Evolutionary conservation across 2,113 vertebrate genomes (phyloP).

Genomic region (Camelus bactrianus): DNA sequence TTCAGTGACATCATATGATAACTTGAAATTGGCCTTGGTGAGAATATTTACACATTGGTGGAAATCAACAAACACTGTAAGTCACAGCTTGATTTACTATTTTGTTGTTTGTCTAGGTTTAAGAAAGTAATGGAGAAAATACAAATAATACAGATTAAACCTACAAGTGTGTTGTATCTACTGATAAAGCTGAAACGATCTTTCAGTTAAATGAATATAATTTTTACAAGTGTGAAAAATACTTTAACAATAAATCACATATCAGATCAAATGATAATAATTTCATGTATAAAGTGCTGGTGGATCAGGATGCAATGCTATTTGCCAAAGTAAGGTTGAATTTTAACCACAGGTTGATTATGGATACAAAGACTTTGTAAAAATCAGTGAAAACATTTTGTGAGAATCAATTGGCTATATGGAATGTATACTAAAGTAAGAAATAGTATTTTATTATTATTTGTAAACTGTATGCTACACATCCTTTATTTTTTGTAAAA

Average conservation of each 20-base stretch:
- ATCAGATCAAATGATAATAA: neutral
- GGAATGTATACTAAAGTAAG: neutral
- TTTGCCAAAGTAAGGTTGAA: neutral
- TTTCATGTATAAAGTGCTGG: neutral
- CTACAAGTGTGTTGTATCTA: neutral
- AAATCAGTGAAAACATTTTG: neutral
- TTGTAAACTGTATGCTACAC: neutral
- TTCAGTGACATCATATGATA: neutral
- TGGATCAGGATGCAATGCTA: neutral
- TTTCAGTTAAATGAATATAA: neutral
- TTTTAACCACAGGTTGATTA: neutral
- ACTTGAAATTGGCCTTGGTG: neutral
- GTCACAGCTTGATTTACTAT: neutral
- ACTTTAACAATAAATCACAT: neutral
- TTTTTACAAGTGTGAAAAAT: neutral
- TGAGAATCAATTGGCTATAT: neutral
- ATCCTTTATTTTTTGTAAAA: neutral
- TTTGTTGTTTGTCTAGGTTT: neutral
- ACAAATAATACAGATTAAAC: neutral
- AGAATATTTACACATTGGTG: neutral
- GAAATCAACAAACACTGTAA: neutral
- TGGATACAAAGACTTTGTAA: neutral
- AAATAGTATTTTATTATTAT: neutral
- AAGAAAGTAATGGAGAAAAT: neutral
- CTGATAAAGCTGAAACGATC: neutral